Percentiles rank a stretch among this genome's conserved stretches.
Evolutionary conservation across 2,888 invertebrate genomes (phyloP).

Genomic region (Mayetiola destructor): DNA sequence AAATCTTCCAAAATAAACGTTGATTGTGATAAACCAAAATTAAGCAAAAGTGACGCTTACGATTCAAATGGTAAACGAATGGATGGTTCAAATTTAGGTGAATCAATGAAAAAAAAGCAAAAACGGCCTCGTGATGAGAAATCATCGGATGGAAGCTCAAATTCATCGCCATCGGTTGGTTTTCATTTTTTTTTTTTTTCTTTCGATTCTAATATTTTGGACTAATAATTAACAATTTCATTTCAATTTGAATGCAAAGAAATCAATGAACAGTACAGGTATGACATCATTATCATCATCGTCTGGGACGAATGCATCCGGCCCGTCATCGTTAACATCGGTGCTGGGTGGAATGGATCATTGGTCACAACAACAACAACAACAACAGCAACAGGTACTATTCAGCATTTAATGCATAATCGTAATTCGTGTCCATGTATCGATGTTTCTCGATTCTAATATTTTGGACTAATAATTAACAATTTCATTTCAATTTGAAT

Average conservation of each 20-base stretch:
- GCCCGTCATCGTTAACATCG: constrained; percentile 22
- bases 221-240: too few relatives aligned
- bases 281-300: constrained; percentile 29
- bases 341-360: constrained; percentile 1
- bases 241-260: too few relatives aligned
- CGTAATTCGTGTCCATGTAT: too few relatives aligned
- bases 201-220: constrained; percentile 22
- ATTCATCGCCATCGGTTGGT: constrained; percentile 14
- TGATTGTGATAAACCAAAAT: constrained; percentile 4
- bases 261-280: too few relatives aligned
- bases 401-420: too few relatives aligned
- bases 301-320: constrained; percentile 29
- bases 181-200: constrained; percentile 30
- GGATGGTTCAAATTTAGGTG: background rate
- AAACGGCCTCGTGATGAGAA: background rate
- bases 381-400: background rate
- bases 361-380: background rate
- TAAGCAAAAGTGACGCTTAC: background rate
- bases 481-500: too few relatives aligned
- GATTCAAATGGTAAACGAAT: background rate
- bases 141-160: background rate
- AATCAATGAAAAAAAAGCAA: background rate
- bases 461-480: too few relatives aligned
- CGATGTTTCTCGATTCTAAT: constrained; percentile 32
- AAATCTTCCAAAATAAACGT: background rate